phyloP scores from a whole-genome alignment of 2,797 vertebrate species.

The Benthosema pterotum region DNA sequence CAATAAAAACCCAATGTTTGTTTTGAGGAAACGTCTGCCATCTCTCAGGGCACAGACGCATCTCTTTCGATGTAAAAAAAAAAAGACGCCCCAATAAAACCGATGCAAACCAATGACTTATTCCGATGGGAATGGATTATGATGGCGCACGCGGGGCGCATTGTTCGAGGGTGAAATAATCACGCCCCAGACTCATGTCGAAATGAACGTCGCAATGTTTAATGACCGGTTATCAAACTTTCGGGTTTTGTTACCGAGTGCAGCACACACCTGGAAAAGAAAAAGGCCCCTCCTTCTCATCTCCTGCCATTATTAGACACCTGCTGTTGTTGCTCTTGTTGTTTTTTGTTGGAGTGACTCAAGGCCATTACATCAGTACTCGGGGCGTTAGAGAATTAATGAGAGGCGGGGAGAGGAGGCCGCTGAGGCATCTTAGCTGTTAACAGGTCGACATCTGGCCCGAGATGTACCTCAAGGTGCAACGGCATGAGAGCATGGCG shows the following conservation, averaged over 20 bases:
- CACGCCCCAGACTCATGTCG: constrained; percentile 51
- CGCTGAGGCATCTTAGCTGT: constrained; percentile 47
- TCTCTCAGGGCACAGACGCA: too few relatives aligned
- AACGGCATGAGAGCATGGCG: constrained; percentile 59
- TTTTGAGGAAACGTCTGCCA: constrained; percentile 49
- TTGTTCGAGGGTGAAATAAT: constrained; percentile 54
- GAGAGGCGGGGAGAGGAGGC: constrained; percentile 65
- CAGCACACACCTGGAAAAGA: constrained; percentile 84
- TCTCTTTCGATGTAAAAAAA: constrained; percentile 48
- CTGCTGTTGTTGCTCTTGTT: constrained; percentile 74
- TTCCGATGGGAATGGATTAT: constrained; percentile 57
- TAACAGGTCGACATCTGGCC: constrained; percentile 71
- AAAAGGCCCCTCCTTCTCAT: constrained; percentile 53
- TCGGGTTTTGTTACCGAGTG: constrained; percentile 57
- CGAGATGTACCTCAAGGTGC: constrained; percentile 53
- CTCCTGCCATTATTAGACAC: constrained; percentile 72
- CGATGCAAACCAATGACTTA: constrained; percentile 61
- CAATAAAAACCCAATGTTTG: constrained; percentile 43
- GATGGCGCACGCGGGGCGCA: constrained; percentile 36
- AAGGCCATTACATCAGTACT: constrained; percentile 72
- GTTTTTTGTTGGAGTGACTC: constrained; percentile 71
- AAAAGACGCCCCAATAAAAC: constrained; percentile 57
- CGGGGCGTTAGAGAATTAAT: constrained; percentile 62
- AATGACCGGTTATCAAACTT: constrained; percentile 79
- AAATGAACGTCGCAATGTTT: constrained; percentile 70